Evolutionary conservation across 2,113 vertebrate species (phyloP).

Genomic region (Centropus unirufus): DNA sequence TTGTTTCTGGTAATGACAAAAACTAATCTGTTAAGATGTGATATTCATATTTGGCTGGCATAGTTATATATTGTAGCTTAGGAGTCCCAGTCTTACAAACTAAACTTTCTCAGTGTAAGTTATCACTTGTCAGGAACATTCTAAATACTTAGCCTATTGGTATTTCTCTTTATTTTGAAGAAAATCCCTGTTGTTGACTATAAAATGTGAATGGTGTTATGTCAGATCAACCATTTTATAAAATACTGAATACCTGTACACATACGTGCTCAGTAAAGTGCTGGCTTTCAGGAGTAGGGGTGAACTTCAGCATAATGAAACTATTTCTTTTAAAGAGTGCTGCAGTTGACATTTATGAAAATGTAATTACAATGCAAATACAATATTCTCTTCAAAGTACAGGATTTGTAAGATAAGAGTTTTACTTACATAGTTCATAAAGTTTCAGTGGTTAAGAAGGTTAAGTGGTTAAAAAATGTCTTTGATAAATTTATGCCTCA

Average conservation of each 20-base stretch:
- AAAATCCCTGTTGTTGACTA: neutral
- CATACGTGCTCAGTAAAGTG: neutral
- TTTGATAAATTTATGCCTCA: neutral
- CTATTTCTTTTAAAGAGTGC: neutral
- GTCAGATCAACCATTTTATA: neutral
- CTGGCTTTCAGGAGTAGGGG: neutral
- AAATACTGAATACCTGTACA: neutral
- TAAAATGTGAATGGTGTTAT: neutral
- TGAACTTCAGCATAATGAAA: neutral
- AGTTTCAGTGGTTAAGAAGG: neutral
- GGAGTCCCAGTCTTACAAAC: neutral
- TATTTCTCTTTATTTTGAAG: neutral
- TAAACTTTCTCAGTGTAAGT: neutral
- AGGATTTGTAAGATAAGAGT: neutral
- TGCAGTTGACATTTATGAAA: neutral
- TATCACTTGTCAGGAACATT: neutral
- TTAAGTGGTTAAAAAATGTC: neutral
- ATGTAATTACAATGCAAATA: neutral
- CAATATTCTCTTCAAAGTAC: neutral
- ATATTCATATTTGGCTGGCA: neutral
- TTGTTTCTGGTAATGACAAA: neutral
- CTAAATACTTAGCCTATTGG: neutral
- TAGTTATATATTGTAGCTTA: neutral
- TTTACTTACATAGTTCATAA: neutral
- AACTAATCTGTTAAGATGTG: neutral